These are phyloP conservation scores for Meliscaeva auricollis DNA, from an alignment of 2,888 invertebrate species.

Conservation along the genomic window DNA sequence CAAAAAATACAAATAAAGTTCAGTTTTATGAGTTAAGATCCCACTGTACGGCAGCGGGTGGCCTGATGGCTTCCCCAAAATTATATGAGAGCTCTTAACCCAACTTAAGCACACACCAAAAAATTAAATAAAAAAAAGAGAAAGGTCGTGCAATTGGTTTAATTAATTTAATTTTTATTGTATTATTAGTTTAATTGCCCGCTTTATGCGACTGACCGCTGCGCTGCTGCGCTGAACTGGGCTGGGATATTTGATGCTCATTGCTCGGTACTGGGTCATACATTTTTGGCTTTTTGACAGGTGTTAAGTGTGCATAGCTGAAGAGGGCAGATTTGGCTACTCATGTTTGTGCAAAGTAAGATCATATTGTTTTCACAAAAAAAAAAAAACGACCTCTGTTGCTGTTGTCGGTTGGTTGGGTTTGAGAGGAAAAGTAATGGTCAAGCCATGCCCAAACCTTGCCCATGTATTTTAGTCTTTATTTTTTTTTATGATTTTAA, in stretches of 20 bases:
- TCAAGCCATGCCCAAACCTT: constrained; percentile 69
- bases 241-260: constrained; percentile 40
- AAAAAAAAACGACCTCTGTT: constrained; percentile 69
- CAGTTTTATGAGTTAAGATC: not conserved
- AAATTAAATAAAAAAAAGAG: constrained; percentile 49
- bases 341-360: constrained; percentile 36
- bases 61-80: constrained; percentile 2
- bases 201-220: constrained; percentile 61
- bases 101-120: constrained; percentile 33
- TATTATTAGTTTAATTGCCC: constrained; percentile 73
- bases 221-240: not conserved
- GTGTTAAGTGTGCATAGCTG: constrained; percentile 65
- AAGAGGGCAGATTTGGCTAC: constrained; percentile 25
- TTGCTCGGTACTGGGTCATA: constrained; percentile 52
- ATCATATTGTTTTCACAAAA: constrained; percentile 42
- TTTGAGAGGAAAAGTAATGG: constrained; percentile 57
- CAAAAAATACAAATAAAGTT: not conserved
- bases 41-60: constrained; percentile 25
- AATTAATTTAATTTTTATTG: constrained; percentile 75
- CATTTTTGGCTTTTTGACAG: constrained; percentile 63
- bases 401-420: constrained; percentile 3
- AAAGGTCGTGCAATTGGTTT: constrained; percentile 75
- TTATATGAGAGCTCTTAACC: constrained; percentile 18
- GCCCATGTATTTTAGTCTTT: constrained; percentile 52
- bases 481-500: constrained; percentile 65